Percentiles rank a stretch among this genome's conserved stretches.
Evolutionary conservation across 2,113 vertebrate species (phyloP).

Genomic region (Genyomyrus donnyi): DNA sequence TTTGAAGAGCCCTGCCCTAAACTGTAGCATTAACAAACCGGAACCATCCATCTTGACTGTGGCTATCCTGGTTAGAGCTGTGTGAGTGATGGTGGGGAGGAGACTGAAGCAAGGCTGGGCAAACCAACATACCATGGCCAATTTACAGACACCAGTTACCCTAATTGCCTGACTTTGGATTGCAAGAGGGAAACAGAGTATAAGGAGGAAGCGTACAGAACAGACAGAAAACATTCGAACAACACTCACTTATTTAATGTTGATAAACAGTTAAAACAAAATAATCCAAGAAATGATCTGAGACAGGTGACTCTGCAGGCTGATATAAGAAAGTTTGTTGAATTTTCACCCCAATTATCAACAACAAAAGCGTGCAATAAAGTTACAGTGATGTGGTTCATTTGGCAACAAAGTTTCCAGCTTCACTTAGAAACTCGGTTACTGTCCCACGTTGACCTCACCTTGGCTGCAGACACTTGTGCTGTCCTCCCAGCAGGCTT

Average conservation of each 20-base stretch:
- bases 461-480: neutral
- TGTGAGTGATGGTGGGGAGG: neutral
- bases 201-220: neutral
- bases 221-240: neutral
- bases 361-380: neutral
- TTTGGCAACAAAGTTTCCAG: neutral
- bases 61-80: neutral
- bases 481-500: neutral
- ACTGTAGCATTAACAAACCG: neutral
- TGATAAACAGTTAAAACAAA: neutral
- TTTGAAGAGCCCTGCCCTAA: neutral
- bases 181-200: neutral
- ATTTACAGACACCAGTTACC: neutral
- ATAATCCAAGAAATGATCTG: neutral
- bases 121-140: neutral
- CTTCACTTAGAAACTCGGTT: neutral
- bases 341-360: neutral
- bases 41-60: neutral
- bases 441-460: neutral
- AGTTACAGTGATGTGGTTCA: neutral
- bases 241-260: neutral
- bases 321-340: neutral
- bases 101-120: neutral
- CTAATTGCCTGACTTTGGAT: neutral
- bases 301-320: neutral